Conservation (phyloP, 1,140 invertebrate genomes). For the Rhyacophila brunnea region DNA sequence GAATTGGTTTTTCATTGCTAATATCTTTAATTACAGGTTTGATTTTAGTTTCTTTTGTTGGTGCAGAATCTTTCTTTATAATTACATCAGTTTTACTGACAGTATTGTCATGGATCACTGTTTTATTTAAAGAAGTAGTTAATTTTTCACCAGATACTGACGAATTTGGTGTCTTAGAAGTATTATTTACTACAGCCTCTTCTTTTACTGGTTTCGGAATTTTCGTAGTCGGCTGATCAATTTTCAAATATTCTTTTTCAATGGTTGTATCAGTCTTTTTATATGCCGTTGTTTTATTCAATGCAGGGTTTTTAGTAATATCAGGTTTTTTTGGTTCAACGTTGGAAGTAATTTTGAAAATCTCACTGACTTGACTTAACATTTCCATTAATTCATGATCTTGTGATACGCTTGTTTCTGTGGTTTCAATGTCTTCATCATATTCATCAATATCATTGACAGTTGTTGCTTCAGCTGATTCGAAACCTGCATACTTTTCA, state of each 20-base stretch:
- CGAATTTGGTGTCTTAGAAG: too few species aligned
- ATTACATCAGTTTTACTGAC: too few species aligned
- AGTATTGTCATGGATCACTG: too few species aligned
- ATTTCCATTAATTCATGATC: constrained; percentile 34
- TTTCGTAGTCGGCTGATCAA: not conserved
- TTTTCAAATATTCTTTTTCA: constrained; percentile 8
- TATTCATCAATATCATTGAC: not conserved
- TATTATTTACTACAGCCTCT: too few species aligned
- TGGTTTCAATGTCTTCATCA: not conserved
- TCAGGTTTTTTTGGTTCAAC: constrained; percentile 4
- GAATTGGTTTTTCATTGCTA: too few species aligned
- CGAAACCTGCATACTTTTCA: constrained; percentile 22
- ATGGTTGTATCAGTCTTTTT: constrained; percentile 13
- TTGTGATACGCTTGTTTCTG: constrained; percentile 12
- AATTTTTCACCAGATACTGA: too few species aligned
- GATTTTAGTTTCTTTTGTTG: too few species aligned
- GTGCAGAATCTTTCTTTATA: too few species aligned
- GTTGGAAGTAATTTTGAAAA: constrained; percentile 17
- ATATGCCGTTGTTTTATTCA: constrained; percentile 12
- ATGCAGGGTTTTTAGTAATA: not conserved
- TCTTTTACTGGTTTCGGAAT: too few species aligned
- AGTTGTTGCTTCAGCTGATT: constrained; percentile 40
- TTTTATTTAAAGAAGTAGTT: too few species aligned
- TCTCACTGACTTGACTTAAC: constrained; percentile 29
- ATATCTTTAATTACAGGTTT: too few species aligned